Evolutionary conservation across 1,140 invertebrate genomes (phyloP), one percentile per base, ranked within the genome.

Genomic region (Drosophila pandora): DNA sequence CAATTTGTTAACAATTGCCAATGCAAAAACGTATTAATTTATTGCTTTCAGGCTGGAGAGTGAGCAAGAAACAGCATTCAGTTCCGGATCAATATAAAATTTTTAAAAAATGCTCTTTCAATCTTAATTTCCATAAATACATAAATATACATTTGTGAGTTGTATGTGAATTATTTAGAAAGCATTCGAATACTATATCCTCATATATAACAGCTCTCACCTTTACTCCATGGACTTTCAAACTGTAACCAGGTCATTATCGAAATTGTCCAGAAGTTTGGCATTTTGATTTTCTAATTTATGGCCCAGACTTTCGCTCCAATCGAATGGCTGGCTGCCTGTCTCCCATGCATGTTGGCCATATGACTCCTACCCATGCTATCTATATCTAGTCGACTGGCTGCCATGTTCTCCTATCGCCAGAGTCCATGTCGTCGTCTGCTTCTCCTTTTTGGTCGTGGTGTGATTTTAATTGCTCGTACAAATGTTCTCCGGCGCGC

Each of bases 381-480:
- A 60, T 76, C 72, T 61, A 45, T 63, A 79, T 73, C 80, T 62
- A 56, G 56, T 55, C 50, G 77, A 59, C 59, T 72, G 76, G 48
- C 45, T 63, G 58, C 62, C 77, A 64, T 85, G 59, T 80, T 80
- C 48, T 58, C 54, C 67, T 77, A 76, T 79, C 65, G 76, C 79
- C 64, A 71, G 61, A 58, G 72, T 62, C 67, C 72, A 80, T 65
- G 72, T 61, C 73, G 72, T 75, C 72, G 71, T 65, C 53, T 75
- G 71, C 71, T 75, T 75, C 71, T 65, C 71, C 71, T 65, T 75
- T 75, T 75, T 75, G 81, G 57, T 82, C 74, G 82, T 82, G 70
- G 78, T 88, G 83, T 82, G 82, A 87, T 87, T 87, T 87, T 87
- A 87, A 87, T 87, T 87, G 82, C 82, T 70, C 74, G 57, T 67